These are phyloP conservation scores for Junonia oenone DNA, from an alignment of 2,888 invertebrate species.

Conservation along the genomic window DNA sequence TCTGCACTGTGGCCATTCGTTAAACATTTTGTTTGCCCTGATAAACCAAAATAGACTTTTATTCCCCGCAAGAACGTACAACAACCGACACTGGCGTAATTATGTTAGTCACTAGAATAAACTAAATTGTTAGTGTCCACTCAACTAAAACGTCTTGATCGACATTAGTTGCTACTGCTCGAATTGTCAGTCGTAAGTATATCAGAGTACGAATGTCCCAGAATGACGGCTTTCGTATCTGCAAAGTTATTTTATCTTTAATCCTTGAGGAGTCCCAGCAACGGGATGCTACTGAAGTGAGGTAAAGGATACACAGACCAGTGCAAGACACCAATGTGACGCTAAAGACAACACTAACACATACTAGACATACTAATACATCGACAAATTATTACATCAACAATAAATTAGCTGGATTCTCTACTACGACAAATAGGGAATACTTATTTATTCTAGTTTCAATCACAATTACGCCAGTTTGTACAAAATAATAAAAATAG, in stretches of 20 bases:
- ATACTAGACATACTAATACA: conserved; percentile 14
- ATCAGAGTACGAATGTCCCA: conserved; percentile 53
- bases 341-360: conserved; percentile 37
- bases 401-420: conserved; percentile 27
- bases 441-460: conserved; percentile 35
- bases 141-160: conserved; percentile 34
- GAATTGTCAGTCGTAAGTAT: conserved; percentile 51
- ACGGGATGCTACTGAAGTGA: conserved; percentile 29
- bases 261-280: conserved; percentile 29
- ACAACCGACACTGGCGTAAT: conserved; percentile 60
- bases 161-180: conserved; percentile 49
- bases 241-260: conserved; percentile 53
- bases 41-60: conserved; percentile 57
- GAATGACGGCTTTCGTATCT: conserved; percentile 57
- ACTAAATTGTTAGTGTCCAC: conserved; percentile 36
- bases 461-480: conserved; percentile 71
- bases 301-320: conserved; percentile 36
- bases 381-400: conserved; percentile 18
- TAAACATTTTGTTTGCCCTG: conserved; percentile 55
- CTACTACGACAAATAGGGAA: conserved; percentile 28
- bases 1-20: conserved; percentile 41
- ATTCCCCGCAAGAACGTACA: conserved; percentile 40
- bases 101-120: conserved; percentile 49
- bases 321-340: conserved; percentile 46
- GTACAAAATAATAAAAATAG: conserved; percentile 36